These are phyloP conservation scores for Limulus polyphemus DNA, from an alignment of 2,888 invertebrate species.

Conservation along the genomic window DNA sequence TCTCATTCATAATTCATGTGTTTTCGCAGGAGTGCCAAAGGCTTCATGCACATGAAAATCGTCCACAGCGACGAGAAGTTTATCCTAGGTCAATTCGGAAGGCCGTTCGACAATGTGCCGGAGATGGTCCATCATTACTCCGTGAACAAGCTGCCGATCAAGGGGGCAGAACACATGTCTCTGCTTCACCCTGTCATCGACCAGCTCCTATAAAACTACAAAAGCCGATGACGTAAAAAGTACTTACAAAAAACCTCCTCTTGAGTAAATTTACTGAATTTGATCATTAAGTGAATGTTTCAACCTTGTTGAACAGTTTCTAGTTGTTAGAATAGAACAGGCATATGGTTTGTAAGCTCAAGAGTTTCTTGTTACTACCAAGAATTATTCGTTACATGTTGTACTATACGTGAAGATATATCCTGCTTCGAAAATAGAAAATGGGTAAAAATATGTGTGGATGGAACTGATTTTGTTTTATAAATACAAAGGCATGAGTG, in stretches of 20 bases:
- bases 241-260: too few relatives aligned
- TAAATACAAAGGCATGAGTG: too few relatives aligned
- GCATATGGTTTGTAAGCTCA: too few relatives aligned
- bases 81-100: slow-evolving; percentile 80
- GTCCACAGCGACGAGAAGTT: slow-evolving; percentile 58
- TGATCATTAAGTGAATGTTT: background rate
- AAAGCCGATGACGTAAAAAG: background rate
- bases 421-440: too few relatives aligned
- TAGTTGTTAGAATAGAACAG: background rate
- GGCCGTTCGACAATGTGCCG: slow-evolving; percentile 83
- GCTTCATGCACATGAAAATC: slow-evolving; percentile 94
- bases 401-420: too few relatives aligned
- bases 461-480: too few relatives aligned
- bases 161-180: slow-evolving; percentile 92
- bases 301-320: background rate
- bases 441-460: too few relatives aligned
- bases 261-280: background rate
- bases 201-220: slow-evolving; percentile 46
- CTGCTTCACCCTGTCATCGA: slow-evolving; percentile 79
- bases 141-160: slow-evolving; percentile 77
- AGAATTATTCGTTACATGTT: too few relatives aligned
- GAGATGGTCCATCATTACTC: slow-evolving; percentile 89
- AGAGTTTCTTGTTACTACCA: too few relatives aligned
- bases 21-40: slow-evolving; percentile 65
- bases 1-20: too few relatives aligned